phyloP scores from a whole-genome alignment of 1,140 invertebrate genomes.

The Drosophila rhopaloa region DNA sequence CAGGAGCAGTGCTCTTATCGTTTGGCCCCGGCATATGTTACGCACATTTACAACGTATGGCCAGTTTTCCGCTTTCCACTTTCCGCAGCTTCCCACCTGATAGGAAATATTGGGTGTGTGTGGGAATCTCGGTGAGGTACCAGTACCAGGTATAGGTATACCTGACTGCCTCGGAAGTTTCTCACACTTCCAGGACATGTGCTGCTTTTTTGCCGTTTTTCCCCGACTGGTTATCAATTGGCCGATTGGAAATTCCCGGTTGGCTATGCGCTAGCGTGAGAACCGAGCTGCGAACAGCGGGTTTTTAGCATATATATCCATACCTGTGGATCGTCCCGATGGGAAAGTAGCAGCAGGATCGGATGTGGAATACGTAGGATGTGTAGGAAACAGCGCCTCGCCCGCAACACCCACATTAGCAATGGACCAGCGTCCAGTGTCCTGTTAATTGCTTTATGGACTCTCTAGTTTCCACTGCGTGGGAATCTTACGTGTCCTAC shows the following conservation, averaged over 20 bases:
- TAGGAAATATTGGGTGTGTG: constrained; percentile 16
- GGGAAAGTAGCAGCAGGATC: constrained; percentile 24
- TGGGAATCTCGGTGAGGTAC: constrained; percentile 46
- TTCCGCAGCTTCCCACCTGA: constrained; percentile 51
- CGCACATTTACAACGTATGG: constrained; percentile 81
- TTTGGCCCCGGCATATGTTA: constrained; percentile 75
- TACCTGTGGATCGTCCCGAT: constrained; percentile 42
- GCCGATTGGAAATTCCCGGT: constrained; percentile 65
- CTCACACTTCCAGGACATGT: constrained; percentile 69
- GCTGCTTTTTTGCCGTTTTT: constrained; percentile 51
- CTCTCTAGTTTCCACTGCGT: constrained; percentile 39
- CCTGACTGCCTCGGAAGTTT: constrained; percentile 52
- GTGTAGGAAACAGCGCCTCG: constrained; percentile 48
- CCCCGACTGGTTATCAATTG: constrained; percentile 73
- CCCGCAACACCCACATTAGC: constrained; percentile 78
- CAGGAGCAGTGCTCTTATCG: constrained; percentile 63
- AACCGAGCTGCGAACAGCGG: constrained; percentile 31
- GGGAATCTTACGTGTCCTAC: constrained; percentile 57
- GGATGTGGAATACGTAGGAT: constrained; percentile 10
- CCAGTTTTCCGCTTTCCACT: constrained; percentile 62
- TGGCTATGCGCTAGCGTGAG: constrained; percentile 58
- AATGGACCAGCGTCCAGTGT: constrained; percentile 58
- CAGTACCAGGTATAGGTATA: constrained; percentile 1
- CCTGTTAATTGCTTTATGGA: constrained; percentile 77
- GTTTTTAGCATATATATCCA: constrained; percentile 41